These are phyloP conservation scores for Choristoneura rosaceana DNA, from an alignment of 2,888 invertebrate genomes.

Conservation along the genomic window DNA sequence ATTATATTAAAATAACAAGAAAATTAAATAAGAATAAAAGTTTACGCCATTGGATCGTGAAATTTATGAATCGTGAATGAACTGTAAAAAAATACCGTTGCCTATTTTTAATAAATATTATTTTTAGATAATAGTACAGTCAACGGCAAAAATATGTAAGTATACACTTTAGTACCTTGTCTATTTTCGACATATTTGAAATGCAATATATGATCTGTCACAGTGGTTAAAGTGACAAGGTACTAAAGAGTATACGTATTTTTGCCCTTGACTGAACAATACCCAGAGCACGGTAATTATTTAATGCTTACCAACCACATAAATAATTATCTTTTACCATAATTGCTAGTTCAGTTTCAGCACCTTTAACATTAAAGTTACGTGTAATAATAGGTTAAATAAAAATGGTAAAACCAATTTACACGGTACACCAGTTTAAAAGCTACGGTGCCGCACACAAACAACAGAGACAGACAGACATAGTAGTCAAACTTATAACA, in stretches of 20 bases:
- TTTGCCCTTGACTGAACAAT: no score
- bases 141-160: no score
- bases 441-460: no score
- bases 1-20: neutral
- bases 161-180: no score
- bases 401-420: neutral
- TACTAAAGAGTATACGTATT: no score
- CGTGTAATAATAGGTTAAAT: neutral
- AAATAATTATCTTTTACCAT: neutral
- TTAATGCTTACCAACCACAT: neutral
- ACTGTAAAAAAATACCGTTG: neutral
- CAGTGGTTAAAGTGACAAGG: no score
- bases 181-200: no score
- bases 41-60: neutral
- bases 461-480: no score
- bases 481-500: no score
- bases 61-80: neutral
- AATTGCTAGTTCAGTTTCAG: neutral
- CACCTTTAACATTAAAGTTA: slow-evolving; percentile 2
- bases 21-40: neutral
- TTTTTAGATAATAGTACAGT: neutral
- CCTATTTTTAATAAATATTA: neutral
- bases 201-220: no score
- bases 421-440: no score
- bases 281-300: neutral